phyloP scores from a whole-genome alignment of 2,113 vertebrate species.

The Accipiter cooperii region DNA sequence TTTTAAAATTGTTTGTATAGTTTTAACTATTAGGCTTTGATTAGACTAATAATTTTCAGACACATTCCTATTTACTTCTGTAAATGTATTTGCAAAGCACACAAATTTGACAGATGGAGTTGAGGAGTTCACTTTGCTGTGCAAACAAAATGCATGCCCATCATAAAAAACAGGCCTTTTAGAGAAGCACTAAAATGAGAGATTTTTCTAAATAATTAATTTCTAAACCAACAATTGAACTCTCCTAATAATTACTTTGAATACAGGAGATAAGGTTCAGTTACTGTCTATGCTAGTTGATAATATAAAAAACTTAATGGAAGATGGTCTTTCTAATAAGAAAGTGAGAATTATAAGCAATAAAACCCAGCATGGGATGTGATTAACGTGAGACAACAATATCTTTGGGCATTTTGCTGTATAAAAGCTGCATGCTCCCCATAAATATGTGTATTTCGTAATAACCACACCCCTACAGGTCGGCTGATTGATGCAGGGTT shows the following conservation, averaged over 20 bases:
- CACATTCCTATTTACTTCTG: neutral
- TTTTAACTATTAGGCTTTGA: neutral
- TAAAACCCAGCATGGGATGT: constrained; percentile 22
- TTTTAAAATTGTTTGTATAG: neutral
- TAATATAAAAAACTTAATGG: constrained; percentile 43
- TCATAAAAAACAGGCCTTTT: neutral
- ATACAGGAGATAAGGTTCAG: constrained; percentile 18
- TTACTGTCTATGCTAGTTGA: constrained; percentile 25
- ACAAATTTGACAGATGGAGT: constrained; percentile 1
- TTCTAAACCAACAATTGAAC: constrained; percentile 1
- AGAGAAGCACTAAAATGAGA: neutral
- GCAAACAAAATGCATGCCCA: neutral
- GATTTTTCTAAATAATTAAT: constrained; percentile 36
- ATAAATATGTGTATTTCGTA: neutral
- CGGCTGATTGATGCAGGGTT: neutral
- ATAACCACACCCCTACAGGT: constrained; percentile 20
- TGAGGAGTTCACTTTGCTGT: neutral
- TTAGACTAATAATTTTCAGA: neutral
- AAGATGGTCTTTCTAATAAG: constrained; percentile 45
- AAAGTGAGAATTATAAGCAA: constrained; percentile 39
- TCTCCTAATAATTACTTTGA: constrained; percentile 34
- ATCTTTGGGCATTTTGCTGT: neutral
- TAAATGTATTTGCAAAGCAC: neutral
- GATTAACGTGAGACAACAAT: constrained; percentile 37
- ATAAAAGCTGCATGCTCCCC: neutral